Evolutionary conservation across 2,888 invertebrate genomes (phyloP), one percentile per base, ranked within the genome.

Genomic region (Dinocampus coccinellae): DNA sequence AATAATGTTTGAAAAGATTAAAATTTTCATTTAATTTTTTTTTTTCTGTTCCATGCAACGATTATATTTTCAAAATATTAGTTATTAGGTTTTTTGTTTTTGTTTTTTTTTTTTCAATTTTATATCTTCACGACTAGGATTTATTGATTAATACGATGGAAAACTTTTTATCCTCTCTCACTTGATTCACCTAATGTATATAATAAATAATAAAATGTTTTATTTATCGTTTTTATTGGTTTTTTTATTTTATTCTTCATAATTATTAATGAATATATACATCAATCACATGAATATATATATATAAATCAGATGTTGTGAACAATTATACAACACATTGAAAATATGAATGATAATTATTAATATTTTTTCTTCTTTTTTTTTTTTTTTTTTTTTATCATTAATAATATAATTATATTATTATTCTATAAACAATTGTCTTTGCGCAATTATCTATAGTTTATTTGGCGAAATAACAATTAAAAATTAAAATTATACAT

Each of bases 231-330:
- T 29, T 29, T 4, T 11, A 55, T 55, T 24, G 6, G 24, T 55
- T 55, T 24, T 13, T 55, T 24, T 1, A 24, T 9, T 55, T 24
- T 55, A 24, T 55, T 55, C n/a, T n/a, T 24, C 13, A 55, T 24
- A 24, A 24, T 55, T 10, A 55, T 55, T 3, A 55, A 55, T 55
- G 22, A 55, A 26, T 55, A 55, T 55, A 55, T 55, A 55, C 55
- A 55, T 55, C 55, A 55, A 55, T 55, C 55, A 55, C 55, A 55
- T 26, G 26, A 55, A 24, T 55, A 53, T 22, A 53, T 53, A 13
- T 55, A 10, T 47, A 39, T n/a, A 4, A 29, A n/a, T n/a, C 16
- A 47, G 47, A 47, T 55, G 24, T 24, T 24, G 55, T 55, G 55
- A 55, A 26, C 55, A 55, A 53, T 26, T 26, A 55, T 24, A 24